Conservation (phyloP, 2,888 invertebrate species). For the Cantharis nigra region DNA sequence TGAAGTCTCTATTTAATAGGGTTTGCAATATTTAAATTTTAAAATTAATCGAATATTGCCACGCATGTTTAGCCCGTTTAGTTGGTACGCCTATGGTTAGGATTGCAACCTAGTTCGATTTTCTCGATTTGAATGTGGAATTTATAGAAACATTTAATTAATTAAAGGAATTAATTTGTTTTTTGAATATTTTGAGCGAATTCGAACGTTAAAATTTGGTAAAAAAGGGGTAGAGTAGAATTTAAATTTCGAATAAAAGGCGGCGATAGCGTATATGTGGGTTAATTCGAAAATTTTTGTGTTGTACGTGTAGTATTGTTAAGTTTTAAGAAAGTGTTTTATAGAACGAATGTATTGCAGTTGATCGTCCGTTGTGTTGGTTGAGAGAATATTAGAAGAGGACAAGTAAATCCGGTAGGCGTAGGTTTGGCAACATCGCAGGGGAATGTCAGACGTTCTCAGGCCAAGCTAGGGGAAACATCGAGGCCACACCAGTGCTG, state of each 20-base stretch:
- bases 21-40: neutral
- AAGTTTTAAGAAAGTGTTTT: neutral
- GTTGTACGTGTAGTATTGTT: neutral
- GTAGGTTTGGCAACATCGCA: constrained; percentile 41
- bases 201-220: neutral
- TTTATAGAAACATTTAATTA: neutral
- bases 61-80: neutral
- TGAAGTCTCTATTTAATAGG: neutral
- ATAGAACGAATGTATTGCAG: constrained; percentile 10
- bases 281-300: neutral
- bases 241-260: neutral
- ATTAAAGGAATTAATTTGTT: neutral
- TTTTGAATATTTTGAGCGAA: neutral
- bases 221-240: neutral
- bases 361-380: neutral
- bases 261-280: neutral
- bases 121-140: neutral
- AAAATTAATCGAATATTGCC: neutral
- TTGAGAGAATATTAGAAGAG: constrained; percentile 11
- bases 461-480: constrained; percentile 49
- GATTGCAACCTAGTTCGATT: neutral
- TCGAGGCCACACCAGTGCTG: constrained; percentile 48
- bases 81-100: neutral
- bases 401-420: constrained; percentile 17
- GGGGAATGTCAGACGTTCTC: constrained; percentile 54